A percentile compares a stretch with the other conserved stretches of the same genome.
These are phyloP conservation scores for Phragmatobia fuliginosa DNA, from an alignment of 2,888 invertebrate genomes.

Conservation along the genomic window DNA sequence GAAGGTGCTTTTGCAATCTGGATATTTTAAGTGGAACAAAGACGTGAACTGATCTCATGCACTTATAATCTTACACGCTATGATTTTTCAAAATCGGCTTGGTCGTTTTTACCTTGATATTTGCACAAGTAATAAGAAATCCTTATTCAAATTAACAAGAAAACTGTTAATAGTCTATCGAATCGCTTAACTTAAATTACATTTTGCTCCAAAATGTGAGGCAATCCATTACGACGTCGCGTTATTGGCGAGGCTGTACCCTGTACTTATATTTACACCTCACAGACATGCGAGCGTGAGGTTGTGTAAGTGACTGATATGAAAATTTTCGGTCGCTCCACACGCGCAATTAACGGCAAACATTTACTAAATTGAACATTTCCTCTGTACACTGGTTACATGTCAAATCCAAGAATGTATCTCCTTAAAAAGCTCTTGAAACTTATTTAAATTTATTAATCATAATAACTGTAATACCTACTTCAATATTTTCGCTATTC, in stretches of 20 bases:
- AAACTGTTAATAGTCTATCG: constrained; percentile 23
- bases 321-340: constrained; percentile 49
- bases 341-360: constrained; percentile 34
- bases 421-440: neutral
- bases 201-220: constrained; percentile 48
- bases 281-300: constrained; percentile 53
- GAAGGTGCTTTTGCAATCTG: neutral
- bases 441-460: neutral
- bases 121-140: neutral
- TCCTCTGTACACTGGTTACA: constrained; percentile 12
- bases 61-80: neutral
- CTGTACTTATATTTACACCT: constrained; percentile 58
- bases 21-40: too few species aligned
- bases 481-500: neutral
- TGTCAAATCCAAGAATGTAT: constrained; percentile 1
- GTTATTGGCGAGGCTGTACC: constrained; percentile 31
- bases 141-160: constrained; percentile 28
- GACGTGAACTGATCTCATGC: neutral
- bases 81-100: neutral
- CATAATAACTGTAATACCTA: neutral
- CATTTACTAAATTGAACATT: constrained; percentile 29
- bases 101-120: neutral
- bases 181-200: constrained; percentile 36
- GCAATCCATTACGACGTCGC: constrained; percentile 46
- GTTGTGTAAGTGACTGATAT: constrained; percentile 51